These are phyloP conservation scores for Myathropa florea DNA, from an alignment of 2,888 invertebrate species.

Conservation along the genomic window DNA sequence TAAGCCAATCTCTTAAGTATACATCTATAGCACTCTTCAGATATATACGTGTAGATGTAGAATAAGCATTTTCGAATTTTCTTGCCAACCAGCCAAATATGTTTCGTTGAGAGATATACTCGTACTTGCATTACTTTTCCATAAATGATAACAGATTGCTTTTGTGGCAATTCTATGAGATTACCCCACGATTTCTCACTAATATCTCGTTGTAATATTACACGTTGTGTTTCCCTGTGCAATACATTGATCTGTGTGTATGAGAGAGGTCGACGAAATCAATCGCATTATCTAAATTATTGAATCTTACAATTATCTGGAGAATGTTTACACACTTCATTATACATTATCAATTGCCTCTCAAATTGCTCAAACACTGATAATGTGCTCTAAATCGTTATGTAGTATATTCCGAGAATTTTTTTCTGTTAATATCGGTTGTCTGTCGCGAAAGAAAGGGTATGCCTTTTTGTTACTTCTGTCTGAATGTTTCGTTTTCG, in stretches of 20 bases:
- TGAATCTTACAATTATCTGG: slow-evolving; percentile 47
- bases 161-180: not conserved
- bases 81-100: no score
- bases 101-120: no score
- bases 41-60: no score
- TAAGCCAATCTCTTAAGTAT: no score
- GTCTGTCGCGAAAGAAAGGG: not conserved
- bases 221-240: not conserved
- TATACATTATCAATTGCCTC: slow-evolving; percentile 35
- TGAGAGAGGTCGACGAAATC: not conserved
- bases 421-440: not conserved
- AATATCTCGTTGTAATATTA: not conserved
- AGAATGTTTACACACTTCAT: slow-evolving; percentile 48
- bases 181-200: not conserved
- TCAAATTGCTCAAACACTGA: slow-evolving; percentile 6
- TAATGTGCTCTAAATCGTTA: not conserved
- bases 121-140: not conserved
- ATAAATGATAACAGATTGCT: not conserved
- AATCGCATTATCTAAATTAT: slow-evolving; percentile 28
- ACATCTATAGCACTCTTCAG: no score
- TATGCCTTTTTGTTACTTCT: not conserved
- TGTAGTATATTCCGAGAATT: not conserved
- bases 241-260: not conserved
- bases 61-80: no score
- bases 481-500: not conserved